Conservation (phyloP, 1,140 invertebrate species). For the Stegodyphus dumicola region DNA sequence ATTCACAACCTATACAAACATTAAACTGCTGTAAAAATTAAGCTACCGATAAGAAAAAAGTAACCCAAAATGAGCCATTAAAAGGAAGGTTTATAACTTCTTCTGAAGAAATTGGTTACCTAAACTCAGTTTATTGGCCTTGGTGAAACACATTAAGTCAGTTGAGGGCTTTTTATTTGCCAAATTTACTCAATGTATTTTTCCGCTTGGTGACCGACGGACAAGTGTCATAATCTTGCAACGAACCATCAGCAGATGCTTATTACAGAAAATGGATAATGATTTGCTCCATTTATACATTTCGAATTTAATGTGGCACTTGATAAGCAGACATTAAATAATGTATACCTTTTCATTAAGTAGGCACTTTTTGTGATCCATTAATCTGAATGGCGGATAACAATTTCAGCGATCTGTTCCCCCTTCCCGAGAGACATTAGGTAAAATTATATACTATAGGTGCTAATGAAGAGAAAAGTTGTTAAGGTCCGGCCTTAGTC, state of each 20-base stretch:
- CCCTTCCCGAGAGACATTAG: too few species aligned
- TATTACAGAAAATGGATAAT: slow-evolving; percentile 14
- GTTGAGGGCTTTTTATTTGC: slow-evolving; percentile 12
- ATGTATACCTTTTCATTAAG: too few species aligned
- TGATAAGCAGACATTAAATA: neutral
- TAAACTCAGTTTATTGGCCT: slow-evolving; percentile 4
- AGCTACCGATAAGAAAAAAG: neutral
- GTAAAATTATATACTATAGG: too few species aligned
- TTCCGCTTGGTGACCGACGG: neutral
- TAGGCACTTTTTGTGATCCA: too few species aligned
- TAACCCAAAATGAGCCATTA: neutral
- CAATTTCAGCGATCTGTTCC: too few species aligned
- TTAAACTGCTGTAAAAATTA: slow-evolving; percentile 23
- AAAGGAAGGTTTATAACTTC: slow-evolving; percentile 17
- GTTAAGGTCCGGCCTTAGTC: too few species aligned
- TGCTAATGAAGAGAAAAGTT: too few species aligned
- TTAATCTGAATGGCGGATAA: too few species aligned
- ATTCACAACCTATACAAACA: slow-evolving; percentile 18
- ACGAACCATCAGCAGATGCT: neutral
- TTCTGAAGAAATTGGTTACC: slow-evolving; percentile 2
- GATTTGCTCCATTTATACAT: slow-evolving; percentile 17
- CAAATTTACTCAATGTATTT: slow-evolving; percentile 20
- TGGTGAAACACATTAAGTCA: slow-evolving; percentile 10
- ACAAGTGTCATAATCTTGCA: neutral
- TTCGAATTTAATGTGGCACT: neutral